Evolutionary conservation across 2,888 invertebrate genomes (phyloP).

Genomic region (Neria commutata): DNA sequence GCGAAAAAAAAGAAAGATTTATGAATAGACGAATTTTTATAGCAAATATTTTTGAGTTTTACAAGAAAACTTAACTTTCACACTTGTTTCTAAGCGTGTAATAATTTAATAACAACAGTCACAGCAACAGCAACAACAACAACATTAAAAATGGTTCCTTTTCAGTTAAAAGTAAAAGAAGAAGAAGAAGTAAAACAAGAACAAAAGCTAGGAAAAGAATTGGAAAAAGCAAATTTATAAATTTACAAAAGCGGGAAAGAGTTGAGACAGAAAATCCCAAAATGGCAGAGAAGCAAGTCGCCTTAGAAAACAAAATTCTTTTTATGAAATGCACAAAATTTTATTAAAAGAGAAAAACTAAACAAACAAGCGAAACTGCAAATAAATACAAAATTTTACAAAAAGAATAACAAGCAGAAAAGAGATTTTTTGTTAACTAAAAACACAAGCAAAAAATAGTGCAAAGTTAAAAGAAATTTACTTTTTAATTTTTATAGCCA

Average conservation of each 20-base stretch:
- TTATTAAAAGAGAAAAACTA: conserved; percentile 3
- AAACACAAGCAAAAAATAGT: conserved; percentile 35
- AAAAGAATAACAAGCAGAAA: conserved; percentile 1
- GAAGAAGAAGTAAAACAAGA: conserved; percentile 22
- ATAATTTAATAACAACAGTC: conserved; percentile 17
- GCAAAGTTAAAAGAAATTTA: conserved; percentile 41
- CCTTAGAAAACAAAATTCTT: conserved; percentile 28
- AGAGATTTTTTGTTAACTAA: neutral
- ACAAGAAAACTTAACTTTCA: conserved; percentile 9
- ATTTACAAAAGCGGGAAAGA: conserved; percentile 27
- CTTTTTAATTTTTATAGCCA: conserved; percentile 59
- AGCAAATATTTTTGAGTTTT: conserved; percentile 24
- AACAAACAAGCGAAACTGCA: conserved; percentile 6
- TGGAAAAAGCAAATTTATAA: conserved; percentile 28
- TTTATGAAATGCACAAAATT: conserved; percentile 29
- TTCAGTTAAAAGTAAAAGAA: conserved; percentile 33
- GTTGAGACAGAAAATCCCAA: conserved; percentile 31
- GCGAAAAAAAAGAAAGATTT: conserved; percentile 45
- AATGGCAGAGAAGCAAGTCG: conserved; percentile 25
- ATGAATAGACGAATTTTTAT: conserved; percentile 29
- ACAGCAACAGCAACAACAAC: conserved; percentile 30
- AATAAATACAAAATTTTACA: conserved; percentile 10
- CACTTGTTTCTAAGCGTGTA: conserved; percentile 17
- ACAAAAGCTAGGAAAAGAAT: conserved; percentile 39
- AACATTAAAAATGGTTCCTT: conserved; percentile 39